phyloP scores from a whole-genome alignment of 2,797 vertebrate species.

The Borostomias antarcticus region DNA sequence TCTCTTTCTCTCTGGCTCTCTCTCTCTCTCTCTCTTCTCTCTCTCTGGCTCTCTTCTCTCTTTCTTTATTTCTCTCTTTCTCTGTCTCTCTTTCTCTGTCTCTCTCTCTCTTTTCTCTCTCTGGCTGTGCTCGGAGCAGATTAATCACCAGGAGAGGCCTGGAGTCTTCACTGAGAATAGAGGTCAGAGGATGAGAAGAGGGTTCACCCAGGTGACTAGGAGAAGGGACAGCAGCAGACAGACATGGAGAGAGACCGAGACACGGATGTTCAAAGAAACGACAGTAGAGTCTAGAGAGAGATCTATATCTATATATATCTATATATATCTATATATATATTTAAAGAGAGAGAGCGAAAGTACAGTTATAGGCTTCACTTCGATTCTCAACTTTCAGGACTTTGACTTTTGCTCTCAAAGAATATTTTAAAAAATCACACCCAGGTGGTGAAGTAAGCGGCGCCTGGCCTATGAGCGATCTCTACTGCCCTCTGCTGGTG shows the following conservation, averaged over 20 bases:
- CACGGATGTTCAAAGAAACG: neutral
- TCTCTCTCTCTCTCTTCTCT: neutral
- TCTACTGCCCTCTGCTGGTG: too few relatives aligned
- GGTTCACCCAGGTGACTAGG: neutral
- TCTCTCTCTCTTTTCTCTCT: neutral
- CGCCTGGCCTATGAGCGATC: too few relatives aligned
- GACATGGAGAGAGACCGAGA: neutral
- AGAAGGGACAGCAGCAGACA: neutral
- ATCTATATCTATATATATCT: too few relatives aligned
- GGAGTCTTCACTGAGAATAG: neutral
- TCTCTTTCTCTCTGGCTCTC: neutral
- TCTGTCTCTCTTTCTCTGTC: neutral
- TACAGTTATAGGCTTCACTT: neutral
- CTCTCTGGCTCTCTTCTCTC: neutral
- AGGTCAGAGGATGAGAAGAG: slow-evolving; percentile 18
- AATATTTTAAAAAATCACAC: too few relatives aligned
- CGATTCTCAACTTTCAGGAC: neutral
- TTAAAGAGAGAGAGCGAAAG: slow-evolving; percentile 2
- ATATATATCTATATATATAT: too few relatives aligned
- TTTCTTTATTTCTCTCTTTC: neutral
- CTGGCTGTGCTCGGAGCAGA: neutral
- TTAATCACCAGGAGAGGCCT: slow-evolving; percentile 2
- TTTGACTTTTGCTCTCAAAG: neutral
- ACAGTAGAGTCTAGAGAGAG: neutral
- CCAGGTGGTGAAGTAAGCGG: too few relatives aligned